phyloP scores from a whole-genome alignment of 2,888 invertebrate genomes.

The Pristionchus exspectatus region DNA sequence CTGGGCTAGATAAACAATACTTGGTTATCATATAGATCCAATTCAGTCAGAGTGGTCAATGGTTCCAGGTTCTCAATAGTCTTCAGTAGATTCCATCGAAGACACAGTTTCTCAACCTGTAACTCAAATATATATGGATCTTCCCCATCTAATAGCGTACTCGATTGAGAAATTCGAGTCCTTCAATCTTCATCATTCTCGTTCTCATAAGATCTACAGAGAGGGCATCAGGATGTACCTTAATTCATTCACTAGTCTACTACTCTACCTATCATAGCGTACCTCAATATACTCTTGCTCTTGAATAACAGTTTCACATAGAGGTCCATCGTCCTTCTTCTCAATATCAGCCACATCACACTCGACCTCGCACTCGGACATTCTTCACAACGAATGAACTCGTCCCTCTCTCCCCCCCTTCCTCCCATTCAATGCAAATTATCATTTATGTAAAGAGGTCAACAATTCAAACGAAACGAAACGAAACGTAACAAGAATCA shows the following conservation, averaged over 20 bases:
- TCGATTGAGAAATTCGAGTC: conserved; percentile 66
- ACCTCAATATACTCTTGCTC: conserved; percentile 43
- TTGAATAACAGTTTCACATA: conserved; percentile 34
- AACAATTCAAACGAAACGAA: conserved; percentile 27
- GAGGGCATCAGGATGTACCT: conserved; percentile 56
- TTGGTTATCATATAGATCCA: conserved; percentile 98
- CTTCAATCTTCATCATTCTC: conserved; percentile 69
- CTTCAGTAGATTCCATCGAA: conserved; percentile 96
- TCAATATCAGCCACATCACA: conserved; percentile 5
- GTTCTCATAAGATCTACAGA: conserved; percentile 69
- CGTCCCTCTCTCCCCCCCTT: neutral
- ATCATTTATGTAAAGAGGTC: neutral
- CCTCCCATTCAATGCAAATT: neutral
- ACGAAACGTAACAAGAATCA: neutral
- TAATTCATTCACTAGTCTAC: neutral
- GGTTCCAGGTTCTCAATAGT: conserved; percentile 92
- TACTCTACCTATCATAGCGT: neutral
- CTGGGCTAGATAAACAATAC: conserved; percentile 80
- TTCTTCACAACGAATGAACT: neutral
- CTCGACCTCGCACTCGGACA: conserved; percentile 38
- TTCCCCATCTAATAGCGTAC: neutral
- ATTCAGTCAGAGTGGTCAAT: conserved; percentile 86
- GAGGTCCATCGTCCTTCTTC: conserved; percentile 18
- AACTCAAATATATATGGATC: neutral
- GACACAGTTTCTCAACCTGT: conserved; percentile 85